phyloP scores from a whole-genome alignment of 2,888 invertebrate genomes.

The Mesoligia furuncula region DNA sequence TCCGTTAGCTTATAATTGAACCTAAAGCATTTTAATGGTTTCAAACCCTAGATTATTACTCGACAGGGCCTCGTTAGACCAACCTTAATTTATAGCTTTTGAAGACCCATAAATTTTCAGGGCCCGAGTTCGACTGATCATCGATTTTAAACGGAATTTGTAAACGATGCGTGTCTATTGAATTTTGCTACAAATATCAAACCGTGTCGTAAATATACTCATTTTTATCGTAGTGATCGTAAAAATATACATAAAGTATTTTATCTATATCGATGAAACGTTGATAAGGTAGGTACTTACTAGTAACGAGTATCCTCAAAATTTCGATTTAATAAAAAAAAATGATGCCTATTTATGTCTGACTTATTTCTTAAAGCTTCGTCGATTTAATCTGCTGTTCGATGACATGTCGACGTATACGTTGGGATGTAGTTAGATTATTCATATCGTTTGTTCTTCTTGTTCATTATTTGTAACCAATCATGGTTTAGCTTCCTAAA shows the following conservation, averaged over 20 bases:
- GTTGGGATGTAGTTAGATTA: background rate
- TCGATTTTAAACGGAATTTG: slow-evolving; percentile 36
- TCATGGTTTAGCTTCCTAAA: background rate
- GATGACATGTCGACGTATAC: background rate
- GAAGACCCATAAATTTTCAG: slow-evolving; percentile 49
- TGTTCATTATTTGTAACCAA: background rate
- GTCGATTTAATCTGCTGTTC: background rate
- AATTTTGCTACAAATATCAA: slow-evolving; percentile 41
- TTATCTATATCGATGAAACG: slow-evolving; percentile 52
- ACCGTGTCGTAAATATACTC: slow-evolving; percentile 38
- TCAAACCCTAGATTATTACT: slow-evolving; percentile 51
- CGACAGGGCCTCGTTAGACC: slow-evolving; percentile 39
- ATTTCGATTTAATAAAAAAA: background rate
- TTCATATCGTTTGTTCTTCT: background rate
- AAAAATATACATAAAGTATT: slow-evolving; percentile 50
- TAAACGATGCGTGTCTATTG: slow-evolving; percentile 22
- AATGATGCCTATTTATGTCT: background rate
- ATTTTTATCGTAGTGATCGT: slow-evolving; percentile 38
- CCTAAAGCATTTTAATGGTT: slow-evolving; percentile 46
- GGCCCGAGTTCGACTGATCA: slow-evolving; percentile 28
- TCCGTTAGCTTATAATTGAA: slow-evolving; percentile 22
- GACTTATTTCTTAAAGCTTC: background rate
- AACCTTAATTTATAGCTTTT: slow-evolving; percentile 56
- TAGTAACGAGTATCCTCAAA: slow-evolving; percentile 5
- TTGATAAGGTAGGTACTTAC: slow-evolving; percentile 31